These are phyloP conservation scores for Leiothrix lutea DNA, from an alignment of 2,113 vertebrate species.

Conservation along the genomic window DNA sequence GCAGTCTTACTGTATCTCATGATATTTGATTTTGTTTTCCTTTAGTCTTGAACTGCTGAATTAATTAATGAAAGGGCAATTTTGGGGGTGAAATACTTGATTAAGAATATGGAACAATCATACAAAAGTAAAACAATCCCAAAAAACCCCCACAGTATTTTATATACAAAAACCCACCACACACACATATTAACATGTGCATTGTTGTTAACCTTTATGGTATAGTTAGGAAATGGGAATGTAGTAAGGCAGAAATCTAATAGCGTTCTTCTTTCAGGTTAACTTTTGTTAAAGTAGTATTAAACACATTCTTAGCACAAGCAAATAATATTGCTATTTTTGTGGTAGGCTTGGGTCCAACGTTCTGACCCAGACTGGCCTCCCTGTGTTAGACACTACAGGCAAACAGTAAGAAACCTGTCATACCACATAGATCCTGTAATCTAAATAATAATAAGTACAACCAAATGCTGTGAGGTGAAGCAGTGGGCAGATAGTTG, in stretches of 20 bases:
- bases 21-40: neutral
- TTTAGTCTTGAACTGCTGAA: neutral
- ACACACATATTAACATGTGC: neutral
- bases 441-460: neutral
- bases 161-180: neutral
- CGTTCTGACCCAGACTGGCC: neutral
- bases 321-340: neutral
- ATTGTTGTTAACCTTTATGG: neutral
- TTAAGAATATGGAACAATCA: neutral
- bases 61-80: neutral
- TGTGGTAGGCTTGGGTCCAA: neutral
- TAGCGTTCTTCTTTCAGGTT: neutral
- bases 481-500: neutral
- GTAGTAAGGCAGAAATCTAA: neutral
- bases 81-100: neutral
- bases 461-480: neutral
- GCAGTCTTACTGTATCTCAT: neutral
- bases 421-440: neutral
- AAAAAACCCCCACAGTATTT: neutral
- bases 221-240: neutral
- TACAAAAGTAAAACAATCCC: neutral
- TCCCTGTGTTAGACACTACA: neutral
- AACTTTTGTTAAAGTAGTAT: neutral
- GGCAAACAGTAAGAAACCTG: neutral
- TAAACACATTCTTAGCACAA: neutral